Conservation (phyloP, 2,888 invertebrate genomes). For the Balanococcus diminutus region DNA sequence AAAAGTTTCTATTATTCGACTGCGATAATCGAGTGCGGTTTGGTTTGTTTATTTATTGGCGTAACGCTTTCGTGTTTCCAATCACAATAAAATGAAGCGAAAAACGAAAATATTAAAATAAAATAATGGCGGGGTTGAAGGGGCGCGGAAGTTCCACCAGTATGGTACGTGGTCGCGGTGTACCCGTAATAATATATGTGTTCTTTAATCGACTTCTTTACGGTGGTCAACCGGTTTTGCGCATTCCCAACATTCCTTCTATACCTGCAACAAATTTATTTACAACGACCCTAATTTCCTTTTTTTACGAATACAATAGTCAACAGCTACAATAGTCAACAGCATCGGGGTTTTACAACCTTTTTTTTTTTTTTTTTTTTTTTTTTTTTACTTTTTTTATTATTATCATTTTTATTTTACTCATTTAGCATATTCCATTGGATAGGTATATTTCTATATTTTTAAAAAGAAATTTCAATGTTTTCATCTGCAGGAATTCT, state of each 20-base stretch:
- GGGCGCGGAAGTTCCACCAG: background rate
- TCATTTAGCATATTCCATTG: no score
- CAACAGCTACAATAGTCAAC: constrained; percentile 21
- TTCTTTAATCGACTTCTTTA: constrained; percentile 17
- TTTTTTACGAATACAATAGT: background rate
- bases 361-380: background rate
- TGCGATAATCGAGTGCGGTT: constrained; percentile 24
- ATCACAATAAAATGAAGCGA: background rate
- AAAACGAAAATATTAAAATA: background rate
- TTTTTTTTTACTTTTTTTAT: background rate
- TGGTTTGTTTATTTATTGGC: constrained; percentile 17
- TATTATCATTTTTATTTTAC: no score
- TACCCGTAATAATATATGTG: background rate
- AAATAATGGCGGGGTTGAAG: background rate
- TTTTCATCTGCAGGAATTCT: no score
- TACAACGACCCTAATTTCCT: constrained; percentile 29
- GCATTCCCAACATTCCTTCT: constrained; percentile 49
- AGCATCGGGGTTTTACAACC: background rate
- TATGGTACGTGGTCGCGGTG: background rate
- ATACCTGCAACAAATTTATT: constrained; percentile 30
- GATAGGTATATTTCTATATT: no score
- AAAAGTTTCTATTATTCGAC: background rate
- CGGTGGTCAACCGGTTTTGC: constrained; percentile 52
- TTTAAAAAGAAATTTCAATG: no score
- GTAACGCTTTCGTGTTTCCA: background rate